Base-by-base conservation (phyloP, 2,113 vertebrate genomes). In the Coturnix japonica region DNA sequence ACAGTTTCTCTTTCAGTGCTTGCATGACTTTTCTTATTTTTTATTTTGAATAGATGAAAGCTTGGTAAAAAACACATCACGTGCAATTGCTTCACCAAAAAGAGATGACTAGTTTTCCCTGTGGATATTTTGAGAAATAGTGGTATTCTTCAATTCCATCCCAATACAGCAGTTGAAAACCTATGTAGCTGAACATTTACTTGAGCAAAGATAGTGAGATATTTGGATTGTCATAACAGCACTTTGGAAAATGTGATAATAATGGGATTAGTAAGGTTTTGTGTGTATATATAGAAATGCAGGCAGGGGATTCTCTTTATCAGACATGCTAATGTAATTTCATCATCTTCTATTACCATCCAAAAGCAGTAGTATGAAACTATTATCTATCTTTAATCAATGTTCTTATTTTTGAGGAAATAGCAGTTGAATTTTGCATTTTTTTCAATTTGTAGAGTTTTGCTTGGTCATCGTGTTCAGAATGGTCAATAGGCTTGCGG, bases 391-490 rank as follows among this genome's bases (percentile, higher is more conserved):
- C 30, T 49, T 7, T 81, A 30, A 15, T 60, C 28, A 31, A 12
- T 41, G 17, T 18, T 44, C 21, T 33, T 81, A 9, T 44, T 11
- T 53, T 78, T 57, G 57, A n/a, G 21, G 21, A 81, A 79, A 19
- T 75, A 92, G 33, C 80, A 49, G 37, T 74, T 74, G 9, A 57
- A 39, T 71, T 89, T 30, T 70, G 14, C 56, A 2, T 72, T 0
- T 67, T 49, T 82, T 95, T 93, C 93, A 18, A 28, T 85, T 67
- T 66, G 0, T 21, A 98, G 98, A 98, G 98, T 90, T 99, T 99
- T 81, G 98, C 99, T 8, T 99, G 99, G 99, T 99, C 99, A 6
- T 99, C 99, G 0, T 99, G 99, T 96, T 99, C 99, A 0, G 99
- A 99, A 92, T 99, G 99, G 99, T 99, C 99, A 12, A 98, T 99